Evolutionary conservation across 2,888 invertebrate species (phyloP).

Genomic region (Polymixis lichenea): DNA sequence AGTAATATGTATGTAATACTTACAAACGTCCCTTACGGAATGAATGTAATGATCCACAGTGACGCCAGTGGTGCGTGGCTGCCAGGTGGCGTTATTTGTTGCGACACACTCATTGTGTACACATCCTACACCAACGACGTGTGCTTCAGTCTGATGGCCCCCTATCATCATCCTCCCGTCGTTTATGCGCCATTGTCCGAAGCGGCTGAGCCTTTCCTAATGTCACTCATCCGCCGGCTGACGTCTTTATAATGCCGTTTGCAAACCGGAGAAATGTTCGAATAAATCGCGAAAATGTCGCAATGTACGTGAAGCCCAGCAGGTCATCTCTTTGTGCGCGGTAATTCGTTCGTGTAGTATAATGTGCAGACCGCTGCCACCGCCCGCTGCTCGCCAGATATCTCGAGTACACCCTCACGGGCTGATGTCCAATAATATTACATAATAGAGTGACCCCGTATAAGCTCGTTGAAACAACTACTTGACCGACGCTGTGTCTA

Average conservation of each 20-base stretch:
- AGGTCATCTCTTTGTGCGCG: conserved; percentile 8
- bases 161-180: conserved; percentile 8
- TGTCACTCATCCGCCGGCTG: conserved; percentile 9
- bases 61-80: not conserved
- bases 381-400: not conserved
- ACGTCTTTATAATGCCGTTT: conserved; percentile 17
- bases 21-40: conserved; percentile 1
- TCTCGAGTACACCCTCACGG: too few relatives aligned
- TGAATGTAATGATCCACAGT: too few relatives aligned
- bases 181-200: not conserved
- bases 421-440: conserved; percentile 17
- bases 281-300: conserved; percentile 14
- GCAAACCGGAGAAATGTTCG: not conserved
- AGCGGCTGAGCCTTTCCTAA: conserved; percentile 16
- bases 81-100: not conserved
- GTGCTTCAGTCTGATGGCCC: conserved; percentile 22
- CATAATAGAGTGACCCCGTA: conserved; percentile 10
- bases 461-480: conserved; percentile 22
- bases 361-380: not conserved
- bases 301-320: not conserved
- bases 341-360: not conserved
- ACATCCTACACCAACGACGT: conserved; percentile 16
- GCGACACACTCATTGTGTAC: conserved; percentile 6
- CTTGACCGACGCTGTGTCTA: conserved; percentile 13
- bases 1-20: not conserved